A percentile compares a stretch with the other conserved stretches of the same genome.
phyloP scores from a whole-genome alignment of 37 sponge, comb jelly and placozoan species.

The Aplysina aerophoba region DNA sequence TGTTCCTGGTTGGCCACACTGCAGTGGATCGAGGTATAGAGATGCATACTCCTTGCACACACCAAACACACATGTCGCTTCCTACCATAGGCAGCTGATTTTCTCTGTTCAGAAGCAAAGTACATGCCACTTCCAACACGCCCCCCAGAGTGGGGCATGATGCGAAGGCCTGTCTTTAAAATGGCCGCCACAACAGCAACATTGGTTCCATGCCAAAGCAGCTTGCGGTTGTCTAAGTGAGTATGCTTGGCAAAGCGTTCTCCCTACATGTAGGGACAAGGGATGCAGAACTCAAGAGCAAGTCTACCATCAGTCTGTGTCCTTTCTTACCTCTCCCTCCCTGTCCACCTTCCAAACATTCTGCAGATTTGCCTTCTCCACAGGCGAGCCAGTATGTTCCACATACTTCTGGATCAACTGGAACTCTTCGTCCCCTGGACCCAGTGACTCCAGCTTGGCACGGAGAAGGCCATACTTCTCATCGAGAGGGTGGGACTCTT shows the following conservation, averaged over 20 bases:
- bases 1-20: conserved; percentile 41
- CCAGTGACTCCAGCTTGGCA: conserved; percentile 53
- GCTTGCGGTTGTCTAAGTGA: conserved; percentile 53
- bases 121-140: conserved; percentile 91
- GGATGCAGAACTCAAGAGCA: background rate
- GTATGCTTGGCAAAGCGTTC: conserved; percentile 66
- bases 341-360: conserved; percentile 79
- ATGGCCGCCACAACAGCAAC: conserved; percentile 95
- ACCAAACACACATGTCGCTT: background rate
- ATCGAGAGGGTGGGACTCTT: conserved; percentile 80
- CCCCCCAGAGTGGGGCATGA: conserved; percentile 96
- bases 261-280: conserved; percentile 21
- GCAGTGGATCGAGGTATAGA: too few relatives aligned
- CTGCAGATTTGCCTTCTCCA: conserved; percentile 46
- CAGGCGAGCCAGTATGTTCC: conserved; percentile 30
- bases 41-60: background rate
- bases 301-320: background rate
- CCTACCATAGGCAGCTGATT: conserved; percentile 90
- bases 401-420: conserved; percentile 67
- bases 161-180: conserved; percentile 82
- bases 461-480: conserved; percentile 71
- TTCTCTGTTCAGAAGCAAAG: conserved; percentile 92
- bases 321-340: conserved; percentile 63
- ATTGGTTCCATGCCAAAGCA: conserved; percentile 96
- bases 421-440: conserved; percentile 32